Base-by-base conservation (phyloP, 2,888 invertebrate species). In the Phengaris arion region DNA sequence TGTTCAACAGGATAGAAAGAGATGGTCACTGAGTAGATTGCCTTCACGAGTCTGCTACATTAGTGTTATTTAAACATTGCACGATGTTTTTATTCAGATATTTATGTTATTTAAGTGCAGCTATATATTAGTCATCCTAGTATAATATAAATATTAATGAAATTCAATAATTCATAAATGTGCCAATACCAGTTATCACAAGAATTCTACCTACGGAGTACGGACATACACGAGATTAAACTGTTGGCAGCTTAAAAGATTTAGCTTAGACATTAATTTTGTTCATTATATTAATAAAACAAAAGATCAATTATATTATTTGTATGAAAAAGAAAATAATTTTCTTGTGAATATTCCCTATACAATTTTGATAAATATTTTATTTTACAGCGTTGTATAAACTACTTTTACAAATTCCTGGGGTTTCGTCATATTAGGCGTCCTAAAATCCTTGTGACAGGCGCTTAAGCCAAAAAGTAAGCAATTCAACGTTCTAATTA, bases 41-140 rank as follows among this genome's bases (percentile, higher is more conserved):
- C 90, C 89, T 90, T 89, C 90, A 86, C 83, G 80, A 84, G 81
- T 80, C 78, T 83, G 80, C 79, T 82, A 83, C 84, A 81, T 84
- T 84, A 82, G 82, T 82, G 82, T 85, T 85, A 84, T 85, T 84
- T 84, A 85, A 85, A 84, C 82, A 83, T 81, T 81, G 79, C 80
- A 78, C 78, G 80, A 81, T 80, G 81, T 82, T 77, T 79, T 83
- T 81, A 51, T 80, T 35, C 76, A 77, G 77, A 80, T 82, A 79
- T 83, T 82, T 81, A 80, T 82, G 80, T 81, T 81, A 80, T 80
- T 79, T 59, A 46, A 59, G 45, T 68, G 35, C 64, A 64, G 64
- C 59, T 10, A 59, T 59, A 57, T 10, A 9, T 22, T 45, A 48
- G 45, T 46, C 45, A 45, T 68, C 68, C 8, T 69, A 48, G n/a